Base-by-base conservation (phyloP, 2,113 vertebrate genomes). In the Colaptes auratus region DNA sequence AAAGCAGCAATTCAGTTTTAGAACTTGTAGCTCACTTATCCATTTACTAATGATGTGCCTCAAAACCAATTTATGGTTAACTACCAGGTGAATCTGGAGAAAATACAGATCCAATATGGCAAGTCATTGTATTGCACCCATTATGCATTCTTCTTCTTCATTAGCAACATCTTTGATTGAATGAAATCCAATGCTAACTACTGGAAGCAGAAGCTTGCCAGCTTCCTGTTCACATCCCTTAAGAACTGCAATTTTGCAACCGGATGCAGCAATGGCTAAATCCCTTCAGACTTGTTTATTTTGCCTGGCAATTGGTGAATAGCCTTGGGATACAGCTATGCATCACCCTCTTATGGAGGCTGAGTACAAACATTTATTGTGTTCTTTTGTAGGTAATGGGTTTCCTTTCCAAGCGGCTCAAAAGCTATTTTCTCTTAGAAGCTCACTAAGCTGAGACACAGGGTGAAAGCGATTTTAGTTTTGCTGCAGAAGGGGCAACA, bases 11-110 rank as follows among this genome's bases (percentile, higher is more conserved):
- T 83, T 88, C 65, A 2, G 0, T 19, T 88, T 86, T 77, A 75
- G 89, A 90, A 90, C 44, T 72, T 69, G 66, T 65, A 81, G 18
- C 35, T 91, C 50, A 83, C 93, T 95, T 95, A 90, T 80, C 60
- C 60, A 58, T 74, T 89, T 69, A 81, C 33, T 74, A 56, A 71
- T 74, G 66, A 64, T 60, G 71, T 80, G 46, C 27, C 42, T 95
- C 58, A 61, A 73, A 88, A 80, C 6, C 69, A 78, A 91, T 89
- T 92, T 95, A 33, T 66, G 48, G 56, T 82, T 88, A 90, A 80
- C 30, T 69, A 63, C 50, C 5, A 13, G 35, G 35, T 46, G 35
- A 28, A 74, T 72, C 24, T 71, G 36, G 20, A 67, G 63, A 82
- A 92, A 92, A 96, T 17, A 55, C 14, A 80, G 66, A 61, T 39